A percentile compares a stretch with the other conserved stretches of the same genome.
phyloP scores from a whole-genome alignment of 2,113 vertebrate genomes.

The Rhineura floridana region DNA sequence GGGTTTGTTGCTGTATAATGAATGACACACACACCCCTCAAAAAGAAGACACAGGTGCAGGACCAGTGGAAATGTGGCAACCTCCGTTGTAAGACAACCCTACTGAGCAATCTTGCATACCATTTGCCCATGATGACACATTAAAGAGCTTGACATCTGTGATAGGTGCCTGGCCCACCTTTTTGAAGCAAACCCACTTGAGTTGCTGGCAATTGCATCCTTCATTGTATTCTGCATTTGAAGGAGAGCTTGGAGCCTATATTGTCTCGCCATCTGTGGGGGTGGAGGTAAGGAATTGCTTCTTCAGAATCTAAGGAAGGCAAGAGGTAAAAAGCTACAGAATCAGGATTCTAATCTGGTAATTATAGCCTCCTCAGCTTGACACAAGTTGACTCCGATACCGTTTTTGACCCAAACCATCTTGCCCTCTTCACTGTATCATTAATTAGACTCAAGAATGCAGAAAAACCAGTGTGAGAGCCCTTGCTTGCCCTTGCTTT shows the following conservation, averaged over 20 bases:
- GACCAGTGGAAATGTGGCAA: not conserved
- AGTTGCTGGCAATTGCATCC: not conserved
- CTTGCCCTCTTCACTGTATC: conserved; percentile 56
- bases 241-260: not conserved
- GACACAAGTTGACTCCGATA: conserved; percentile 88
- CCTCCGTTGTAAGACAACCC: not conserved
- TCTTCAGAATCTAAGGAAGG: not conserved
- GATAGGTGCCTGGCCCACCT: not conserved
- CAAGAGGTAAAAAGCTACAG: conserved; percentile 28
- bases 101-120: too few species aligned
- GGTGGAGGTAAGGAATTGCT: not conserved
- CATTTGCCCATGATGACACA: not conserved
- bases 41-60: not conserved
- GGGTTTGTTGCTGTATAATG: too few species aligned
- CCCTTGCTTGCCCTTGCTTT: conserved; percentile 66
- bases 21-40: too few species aligned
- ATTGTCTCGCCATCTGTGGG: conserved; percentile 2
- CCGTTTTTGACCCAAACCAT: conserved; percentile 82
- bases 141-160: not conserved
- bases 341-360: conserved; percentile 84
- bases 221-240: not conserved
- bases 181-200: not conserved
- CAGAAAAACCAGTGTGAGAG: conserved; percentile 77
- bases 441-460: conserved; percentile 82
- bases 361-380: conserved; percentile 86